Evolutionary conservation across 2,888 invertebrate genomes (phyloP).

Genomic region (Dugesia japonica): DNA sequence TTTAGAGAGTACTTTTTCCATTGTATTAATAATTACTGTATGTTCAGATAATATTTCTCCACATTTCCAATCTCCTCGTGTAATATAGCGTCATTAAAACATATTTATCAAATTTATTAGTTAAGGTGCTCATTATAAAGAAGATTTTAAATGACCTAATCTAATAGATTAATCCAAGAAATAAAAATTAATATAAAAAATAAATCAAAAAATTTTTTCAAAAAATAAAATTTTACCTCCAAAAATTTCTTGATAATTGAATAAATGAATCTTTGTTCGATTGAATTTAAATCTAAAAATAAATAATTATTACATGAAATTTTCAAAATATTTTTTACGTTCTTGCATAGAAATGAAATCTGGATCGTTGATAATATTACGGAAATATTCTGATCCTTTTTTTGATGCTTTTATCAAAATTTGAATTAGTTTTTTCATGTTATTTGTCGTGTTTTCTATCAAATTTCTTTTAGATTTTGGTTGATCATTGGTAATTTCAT

Average conservation of each 20-base stretch:
- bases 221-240: neutral
- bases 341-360: neutral
- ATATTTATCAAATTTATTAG: too few species aligned
- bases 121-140: too few species aligned
- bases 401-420: neutral
- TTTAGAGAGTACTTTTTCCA: too few species aligned
- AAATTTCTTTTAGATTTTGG: neutral
- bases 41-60: too few species aligned
- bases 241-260: constrained; percentile 1
- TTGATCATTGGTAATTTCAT: neutral
- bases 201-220: too few species aligned
- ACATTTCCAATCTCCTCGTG: too few species aligned
- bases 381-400: neutral
- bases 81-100: too few species aligned
- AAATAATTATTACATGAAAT: neutral
- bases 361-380: neutral
- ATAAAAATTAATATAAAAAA: too few species aligned
- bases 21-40: too few species aligned
- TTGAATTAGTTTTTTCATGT: neutral
- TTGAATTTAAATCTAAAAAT: neutral
- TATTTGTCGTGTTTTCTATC: neutral
- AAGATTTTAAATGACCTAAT: too few species aligned
- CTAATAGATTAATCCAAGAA: too few species aligned
- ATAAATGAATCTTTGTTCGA: neutral
- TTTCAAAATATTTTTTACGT: neutral